A percentile compares a stretch with the other conserved stretches of the same genome.
phyloP scores from a whole-genome alignment of 2,113 vertebrate species.

The Phyllostomus hastatus region DNA sequence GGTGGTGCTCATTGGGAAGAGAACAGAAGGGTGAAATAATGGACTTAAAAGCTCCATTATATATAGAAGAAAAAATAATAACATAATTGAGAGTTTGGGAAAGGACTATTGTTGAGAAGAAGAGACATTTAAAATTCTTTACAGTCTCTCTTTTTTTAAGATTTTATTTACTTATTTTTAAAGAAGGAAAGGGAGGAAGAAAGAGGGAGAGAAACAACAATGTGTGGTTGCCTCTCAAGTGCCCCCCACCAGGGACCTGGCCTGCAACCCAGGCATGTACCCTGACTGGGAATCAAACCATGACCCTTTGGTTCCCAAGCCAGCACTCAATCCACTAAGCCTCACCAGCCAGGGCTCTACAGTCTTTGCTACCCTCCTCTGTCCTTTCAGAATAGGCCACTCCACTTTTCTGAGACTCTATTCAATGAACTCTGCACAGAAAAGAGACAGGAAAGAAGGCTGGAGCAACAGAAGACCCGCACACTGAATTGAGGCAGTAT shows the following conservation, averaged over 20 bases:
- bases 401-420: background rate
- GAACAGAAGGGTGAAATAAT: rapidly evolving
- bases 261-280: too few species aligned
- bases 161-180: too few species aligned
- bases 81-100: background rate
- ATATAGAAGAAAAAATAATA: background rate
- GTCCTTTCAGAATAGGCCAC: background rate
- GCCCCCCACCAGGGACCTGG: too few species aligned
- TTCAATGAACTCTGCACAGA: background rate
- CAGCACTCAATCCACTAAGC: too few species aligned
- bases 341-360: too few species aligned
- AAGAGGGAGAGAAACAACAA: too few species aligned
- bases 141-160: background rate
- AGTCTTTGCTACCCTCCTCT: background rate
- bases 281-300: too few species aligned
- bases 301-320: too few species aligned
- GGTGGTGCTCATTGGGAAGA: background rate
- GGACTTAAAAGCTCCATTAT: background rate
- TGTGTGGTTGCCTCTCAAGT: too few species aligned
- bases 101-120: background rate
- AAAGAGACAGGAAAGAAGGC: background rate
- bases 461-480: background rate
- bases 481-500: background rate
- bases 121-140: background rate
- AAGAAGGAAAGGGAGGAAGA: too few species aligned